Conservation (phyloP, 2,888 invertebrate species). For the Drosophila dives region DNA sequence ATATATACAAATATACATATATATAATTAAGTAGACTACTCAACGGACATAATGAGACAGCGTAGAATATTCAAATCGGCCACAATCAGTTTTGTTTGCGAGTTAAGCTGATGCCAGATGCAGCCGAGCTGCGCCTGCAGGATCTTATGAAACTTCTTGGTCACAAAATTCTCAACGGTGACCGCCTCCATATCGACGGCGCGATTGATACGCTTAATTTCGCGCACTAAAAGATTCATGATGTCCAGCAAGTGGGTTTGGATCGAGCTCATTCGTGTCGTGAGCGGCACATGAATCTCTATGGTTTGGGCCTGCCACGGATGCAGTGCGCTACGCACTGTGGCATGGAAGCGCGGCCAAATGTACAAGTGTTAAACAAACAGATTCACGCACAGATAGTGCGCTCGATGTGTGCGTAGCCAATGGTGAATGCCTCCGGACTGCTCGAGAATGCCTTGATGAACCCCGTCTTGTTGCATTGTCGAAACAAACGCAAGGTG, state of each 20-base stretch:
- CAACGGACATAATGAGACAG: slow-evolving; percentile 90
- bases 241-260: slow-evolving; percentile 96
- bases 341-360: slow-evolving; percentile 91
- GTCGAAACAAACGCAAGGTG: slow-evolving; percentile 94
- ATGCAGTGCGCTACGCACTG: slow-evolving; percentile 86
- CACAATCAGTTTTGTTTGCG: slow-evolving; percentile 93
- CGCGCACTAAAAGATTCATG: slow-evolving; percentile 96
- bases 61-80: slow-evolving; percentile 95
- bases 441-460: slow-evolving; percentile 97
- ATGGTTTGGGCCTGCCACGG: slow-evolving; percentile 90
- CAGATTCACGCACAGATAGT: slow-evolving; percentile 96
- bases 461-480: slow-evolving; percentile 97
- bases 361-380: slow-evolving; percentile 96
- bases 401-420: slow-evolving; percentile 95
- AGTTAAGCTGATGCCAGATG: slow-evolving; percentile 97
- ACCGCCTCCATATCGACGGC: slow-evolving; percentile 92
- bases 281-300: slow-evolving; percentile 94
- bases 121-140: slow-evolving; percentile 95
- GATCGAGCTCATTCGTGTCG: slow-evolving; percentile 91
- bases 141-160: slow-evolving; percentile 96
- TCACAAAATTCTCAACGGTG: slow-evolving; percentile 96
- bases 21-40: slow-evolving; percentile 34
- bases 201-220: slow-evolving; percentile 94
- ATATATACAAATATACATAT: too few relatives aligned
- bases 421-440: slow-evolving; percentile 94